A percentile compares a stretch with the other conserved stretches of the same genome.
These are phyloP conservation scores for Xestia rhomboidea DNA, from an alignment of 2,888 invertebrate species.

Conservation along the genomic window DNA sequence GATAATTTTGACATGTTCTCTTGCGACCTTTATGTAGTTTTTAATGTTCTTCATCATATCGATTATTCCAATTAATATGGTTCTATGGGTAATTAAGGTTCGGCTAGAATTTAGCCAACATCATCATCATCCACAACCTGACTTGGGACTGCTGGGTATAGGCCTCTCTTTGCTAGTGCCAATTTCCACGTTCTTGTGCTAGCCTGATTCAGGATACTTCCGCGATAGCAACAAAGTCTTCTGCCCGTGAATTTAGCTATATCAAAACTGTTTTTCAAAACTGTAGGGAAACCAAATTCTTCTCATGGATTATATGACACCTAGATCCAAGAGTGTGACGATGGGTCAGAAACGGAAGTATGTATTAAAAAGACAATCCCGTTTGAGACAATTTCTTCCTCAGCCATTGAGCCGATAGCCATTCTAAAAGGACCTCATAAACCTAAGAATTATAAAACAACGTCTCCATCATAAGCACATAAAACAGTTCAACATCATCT, in stretches of 20 bases:
- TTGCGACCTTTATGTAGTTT: background rate
- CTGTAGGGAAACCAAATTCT: background rate
- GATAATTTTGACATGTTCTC: background rate
- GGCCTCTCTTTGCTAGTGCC: too few relatives aligned
- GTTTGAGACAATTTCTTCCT: background rate
- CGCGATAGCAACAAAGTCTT: too few relatives aligned
- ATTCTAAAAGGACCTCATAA: background rate
- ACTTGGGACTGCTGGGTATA: too few relatives aligned
- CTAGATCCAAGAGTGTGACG: too few relatives aligned
- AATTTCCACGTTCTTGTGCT: too few relatives aligned
- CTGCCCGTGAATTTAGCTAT: too few relatives aligned
- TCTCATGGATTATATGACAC: background rate
- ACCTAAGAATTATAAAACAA: background rate
- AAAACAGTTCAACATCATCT: conserved; percentile 33
- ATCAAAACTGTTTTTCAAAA: background rate
- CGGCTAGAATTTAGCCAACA: background rate
- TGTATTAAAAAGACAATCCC: background rate
- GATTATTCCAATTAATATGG: background rate
- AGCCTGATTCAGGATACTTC: too few relatives aligned
- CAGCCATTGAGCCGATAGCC: background rate
- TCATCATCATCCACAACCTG: too few relatives aligned
- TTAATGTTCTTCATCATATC: background rate
- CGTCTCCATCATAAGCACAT: background rate
- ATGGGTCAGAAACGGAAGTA: background rate
- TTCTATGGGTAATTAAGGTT: too few relatives aligned